phyloP scores from a whole-genome alignment of 2,113 vertebrate species.

The Oryzias melastigma region DNA sequence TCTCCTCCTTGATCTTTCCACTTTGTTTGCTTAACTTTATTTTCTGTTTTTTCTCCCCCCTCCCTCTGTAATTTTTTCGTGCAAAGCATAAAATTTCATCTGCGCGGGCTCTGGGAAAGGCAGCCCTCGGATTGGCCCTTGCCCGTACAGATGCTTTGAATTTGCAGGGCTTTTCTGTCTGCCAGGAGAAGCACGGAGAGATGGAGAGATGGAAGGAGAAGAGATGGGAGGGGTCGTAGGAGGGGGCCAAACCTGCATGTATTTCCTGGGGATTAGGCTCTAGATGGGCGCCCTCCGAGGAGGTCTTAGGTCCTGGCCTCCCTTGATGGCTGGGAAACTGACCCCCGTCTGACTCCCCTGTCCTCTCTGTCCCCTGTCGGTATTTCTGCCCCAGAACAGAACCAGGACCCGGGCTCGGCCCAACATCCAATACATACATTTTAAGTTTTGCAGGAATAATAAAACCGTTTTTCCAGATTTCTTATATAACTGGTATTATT shows the following conservation, averaged over 20 bases:
- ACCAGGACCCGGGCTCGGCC: conserved; percentile 6
- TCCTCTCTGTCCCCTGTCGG: conserved; percentile 47
- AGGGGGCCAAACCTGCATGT: conserved; percentile 66
- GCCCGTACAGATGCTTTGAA: conserved; percentile 79
- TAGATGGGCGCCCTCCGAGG: conserved; percentile 75
- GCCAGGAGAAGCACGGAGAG: conserved; percentile 35
- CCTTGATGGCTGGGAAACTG: conserved; percentile 78
- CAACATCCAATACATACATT: too few relatives aligned
- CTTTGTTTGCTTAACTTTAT: conserved; percentile 79
- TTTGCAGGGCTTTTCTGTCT: conserved; percentile 73
- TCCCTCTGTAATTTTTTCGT: conserved; percentile 67
- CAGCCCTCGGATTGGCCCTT: conserved; percentile 60
- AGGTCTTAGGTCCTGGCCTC: conserved; percentile 72
- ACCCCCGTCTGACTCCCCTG: conserved; percentile 71
- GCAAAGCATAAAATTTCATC: conserved; percentile 76
- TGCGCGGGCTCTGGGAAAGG: conserved; percentile 71
- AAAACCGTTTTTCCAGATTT: too few relatives aligned
- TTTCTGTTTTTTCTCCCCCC: conserved; percentile 67
- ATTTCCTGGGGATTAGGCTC: conserved; percentile 79
- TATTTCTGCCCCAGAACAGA: conserved; percentile 39
- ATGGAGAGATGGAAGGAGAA: conserved; percentile 38
- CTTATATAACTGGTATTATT: too few relatives aligned
- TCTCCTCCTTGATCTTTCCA: conserved; percentile 68
- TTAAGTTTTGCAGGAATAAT: too few relatives aligned
- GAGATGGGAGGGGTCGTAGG: conserved; percentile 13